Evolutionary conservation across 2,797 vertebrate genomes (phyloP), one percentile per base, ranked within the genome.

Genomic region (Ptychobarbus kaznakovi): DNA sequence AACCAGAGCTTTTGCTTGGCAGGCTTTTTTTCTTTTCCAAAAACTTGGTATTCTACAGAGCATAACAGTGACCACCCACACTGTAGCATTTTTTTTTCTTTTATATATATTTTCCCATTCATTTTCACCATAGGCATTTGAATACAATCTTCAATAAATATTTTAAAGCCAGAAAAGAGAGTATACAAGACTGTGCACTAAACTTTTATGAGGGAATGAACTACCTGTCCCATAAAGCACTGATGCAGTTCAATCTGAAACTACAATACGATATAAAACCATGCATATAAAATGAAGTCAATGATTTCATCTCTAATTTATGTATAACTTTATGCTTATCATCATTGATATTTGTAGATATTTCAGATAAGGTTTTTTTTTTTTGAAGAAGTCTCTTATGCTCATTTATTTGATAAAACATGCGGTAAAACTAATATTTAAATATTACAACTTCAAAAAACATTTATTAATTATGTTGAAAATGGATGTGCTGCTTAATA

Each of bases 61-160:
- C 13, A 16, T 72, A 44, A 13, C 69, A 25, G 69, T 46, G 42
- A 28, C 1, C 72, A 51, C 44, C 44, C 72, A 74, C 72, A 51
- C 15, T 20, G 44, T 44, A 46, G 4, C 46, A 16, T 51, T 74
- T 35, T 40, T 42, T 42, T 10, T 42, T 73, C 32, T 9, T 44
- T 16, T 16, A 18, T 32, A 44, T 18, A 51, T 32, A 8, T 35
- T 25, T 35, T 18, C 38, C 4, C 46, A 51, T 53, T 53, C 18
- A 20, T 75, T 51, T 75, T 74, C 22, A 73, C 13, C n/a, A 28
- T 18, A 73, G n/a, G 15, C 28, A 53, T 38, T 76, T 76, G 49
- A 76, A 76, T 38, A 38, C 28, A 53, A 32, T 35, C 9, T 53
- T 32, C 9, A 22, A 28, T 32, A 32, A 74, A 51, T 4, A 49